These are phyloP conservation scores for Drosophila repleta DNA, from an alignment of 1,140 invertebrate genomes.

Conservation along the genomic window DNA sequence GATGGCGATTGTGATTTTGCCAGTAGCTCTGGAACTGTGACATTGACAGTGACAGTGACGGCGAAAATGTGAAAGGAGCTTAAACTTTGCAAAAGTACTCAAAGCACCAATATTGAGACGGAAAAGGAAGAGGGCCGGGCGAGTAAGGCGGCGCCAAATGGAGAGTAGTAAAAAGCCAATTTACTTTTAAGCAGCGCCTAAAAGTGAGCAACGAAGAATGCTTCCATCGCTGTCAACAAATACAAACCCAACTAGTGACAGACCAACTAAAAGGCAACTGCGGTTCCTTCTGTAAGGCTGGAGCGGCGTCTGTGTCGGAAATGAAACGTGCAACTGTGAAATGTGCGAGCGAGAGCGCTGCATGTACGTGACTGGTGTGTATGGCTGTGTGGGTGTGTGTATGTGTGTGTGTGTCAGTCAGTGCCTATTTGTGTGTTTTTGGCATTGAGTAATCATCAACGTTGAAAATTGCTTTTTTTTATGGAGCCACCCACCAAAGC, in stretches of 20 bases:
- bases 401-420: slow-evolving; percentile 13
- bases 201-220: slow-evolving; percentile 38
- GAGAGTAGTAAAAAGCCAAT: slow-evolving; percentile 39
- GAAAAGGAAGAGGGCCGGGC: background rate
- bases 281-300: slow-evolving; percentile 38
- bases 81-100: slow-evolving; percentile 30
- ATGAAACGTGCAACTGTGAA: slow-evolving; percentile 64
- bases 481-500: slow-evolving; percentile 62
- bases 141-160: slow-evolving; percentile 12
- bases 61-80: slow-evolving; percentile 47
- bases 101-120: background rate
- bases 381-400: background rate
- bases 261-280: slow-evolving; percentile 48
- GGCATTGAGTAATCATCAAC: slow-evolving; percentile 82
- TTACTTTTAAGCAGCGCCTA: slow-evolving; percentile 42
- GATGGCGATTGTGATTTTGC: slow-evolving; percentile 12
- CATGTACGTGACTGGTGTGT: slow-evolving; percentile 18
- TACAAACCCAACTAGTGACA: slow-evolving; percentile 36
- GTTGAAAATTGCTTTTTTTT: slow-evolving; percentile 83
- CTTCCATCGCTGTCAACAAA: slow-evolving; percentile 32
- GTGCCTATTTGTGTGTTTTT: slow-evolving; percentile 64
- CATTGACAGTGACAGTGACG: slow-evolving; percentile 18
- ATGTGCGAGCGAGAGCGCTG: slow-evolving; percentile 14
- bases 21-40: slow-evolving; percentile 6
- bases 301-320: slow-evolving; percentile 67